Evolutionary conservation across 2,797 vertebrate species (phyloP).

Genomic region (Hozukius guyotensis): DNA sequence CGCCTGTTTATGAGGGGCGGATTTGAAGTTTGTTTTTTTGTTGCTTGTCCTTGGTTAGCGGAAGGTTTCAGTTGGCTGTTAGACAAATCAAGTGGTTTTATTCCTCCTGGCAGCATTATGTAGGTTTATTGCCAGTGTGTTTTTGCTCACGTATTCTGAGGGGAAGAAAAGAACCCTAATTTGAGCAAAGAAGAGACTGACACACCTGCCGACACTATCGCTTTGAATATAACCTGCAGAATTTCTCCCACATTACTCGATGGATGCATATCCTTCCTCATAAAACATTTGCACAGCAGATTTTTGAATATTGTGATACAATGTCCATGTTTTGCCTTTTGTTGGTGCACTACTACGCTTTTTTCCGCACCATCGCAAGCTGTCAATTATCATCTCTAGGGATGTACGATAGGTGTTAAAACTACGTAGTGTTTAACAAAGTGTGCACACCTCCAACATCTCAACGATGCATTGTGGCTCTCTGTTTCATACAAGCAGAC

Average conservation of each 20-base stretch:
- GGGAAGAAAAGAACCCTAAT: neutral
- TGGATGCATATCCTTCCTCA: neutral
- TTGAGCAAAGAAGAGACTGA: neutral
- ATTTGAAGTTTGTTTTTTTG: neutral
- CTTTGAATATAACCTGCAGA: neutral
- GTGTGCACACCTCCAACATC: neutral
- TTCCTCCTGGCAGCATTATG: neutral
- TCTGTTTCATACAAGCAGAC: neutral
- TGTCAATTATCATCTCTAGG: neutral
- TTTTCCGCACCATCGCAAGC: neutral
- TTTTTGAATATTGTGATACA: neutral
- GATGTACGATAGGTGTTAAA: neutral
- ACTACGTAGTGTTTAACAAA: neutral
- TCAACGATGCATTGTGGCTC: neutral
- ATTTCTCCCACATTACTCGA: neutral
- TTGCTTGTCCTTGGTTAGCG: neutral
- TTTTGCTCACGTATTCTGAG: too few relatives aligned
- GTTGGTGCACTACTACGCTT: neutral
- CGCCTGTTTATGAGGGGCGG: neutral
- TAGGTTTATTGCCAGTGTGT: neutral
- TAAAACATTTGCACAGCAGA: neutral
- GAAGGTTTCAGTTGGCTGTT: neutral
- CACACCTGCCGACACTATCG: neutral
- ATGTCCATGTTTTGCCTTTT: neutral
- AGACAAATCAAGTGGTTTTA: conserved; percentile 6